Evolutionary conservation across 2,113 vertebrate genomes (phyloP).

Genomic region (Leiothrix lutea): DNA sequence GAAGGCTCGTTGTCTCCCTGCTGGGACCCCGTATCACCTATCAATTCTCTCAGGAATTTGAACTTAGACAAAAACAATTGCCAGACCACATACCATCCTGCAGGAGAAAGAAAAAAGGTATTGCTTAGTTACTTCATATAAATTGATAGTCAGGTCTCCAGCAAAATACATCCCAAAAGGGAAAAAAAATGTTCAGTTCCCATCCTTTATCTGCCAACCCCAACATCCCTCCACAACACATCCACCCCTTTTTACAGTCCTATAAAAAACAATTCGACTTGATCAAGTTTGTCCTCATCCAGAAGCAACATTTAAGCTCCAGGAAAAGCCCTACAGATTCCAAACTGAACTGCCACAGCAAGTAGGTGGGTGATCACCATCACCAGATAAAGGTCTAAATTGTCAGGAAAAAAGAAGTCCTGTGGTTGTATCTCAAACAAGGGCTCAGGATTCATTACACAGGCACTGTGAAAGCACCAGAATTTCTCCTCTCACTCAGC

Average conservation of each 20-base stretch:
- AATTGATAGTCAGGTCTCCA: background rate
- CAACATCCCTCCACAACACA: background rate
- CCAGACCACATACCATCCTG: constrained; percentile 99
- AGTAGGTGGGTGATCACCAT: background rate
- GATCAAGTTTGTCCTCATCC: background rate
- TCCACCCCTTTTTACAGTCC: background rate
- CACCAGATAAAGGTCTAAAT: background rate
- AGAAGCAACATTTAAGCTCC: background rate
- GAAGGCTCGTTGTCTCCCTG: constrained; percentile 84
- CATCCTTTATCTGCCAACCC: background rate
- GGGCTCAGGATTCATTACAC: background rate
- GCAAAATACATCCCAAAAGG: background rate
- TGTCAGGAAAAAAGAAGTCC: background rate
- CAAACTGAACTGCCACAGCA: background rate
- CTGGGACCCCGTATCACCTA: constrained; percentile 89
- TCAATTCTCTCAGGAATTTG: constrained; percentile 94
- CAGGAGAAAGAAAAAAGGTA: background rate
- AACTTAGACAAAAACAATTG: constrained; percentile 98
- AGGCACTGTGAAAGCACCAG: background rate
- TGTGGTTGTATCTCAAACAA: background rate
- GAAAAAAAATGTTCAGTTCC: background rate
- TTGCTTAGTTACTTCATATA: background rate
- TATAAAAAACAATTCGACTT: background rate
- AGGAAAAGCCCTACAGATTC: background rate
- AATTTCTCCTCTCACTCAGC: background rate